phyloP scores from a whole-genome alignment of 2,113 vertebrate species.

The Rhabdornis inornatus region DNA sequence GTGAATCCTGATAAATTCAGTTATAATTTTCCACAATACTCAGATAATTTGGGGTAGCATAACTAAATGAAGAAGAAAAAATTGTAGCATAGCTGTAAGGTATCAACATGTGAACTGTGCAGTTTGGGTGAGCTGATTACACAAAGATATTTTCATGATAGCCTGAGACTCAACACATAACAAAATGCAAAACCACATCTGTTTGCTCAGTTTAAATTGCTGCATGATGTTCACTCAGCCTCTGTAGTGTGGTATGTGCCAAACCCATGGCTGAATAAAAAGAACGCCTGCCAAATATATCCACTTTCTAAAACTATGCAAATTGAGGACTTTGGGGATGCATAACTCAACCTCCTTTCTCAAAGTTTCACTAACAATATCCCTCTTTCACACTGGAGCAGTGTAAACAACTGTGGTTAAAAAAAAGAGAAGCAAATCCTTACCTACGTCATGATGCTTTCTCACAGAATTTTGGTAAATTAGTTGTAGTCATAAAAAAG shows the following conservation, averaged over 20 bases:
- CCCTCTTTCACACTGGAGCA: slow-evolving; percentile 14
- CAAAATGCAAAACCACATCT: slow-evolving; percentile 60
- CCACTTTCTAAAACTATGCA: slow-evolving; percentile 59
- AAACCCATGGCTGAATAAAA: slow-evolving; percentile 51
- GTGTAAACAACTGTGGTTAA: background rate
- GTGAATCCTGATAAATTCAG: background rate
- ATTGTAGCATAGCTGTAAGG: background rate
- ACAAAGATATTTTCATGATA: slow-evolving; percentile 23
- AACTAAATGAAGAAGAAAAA: background rate
- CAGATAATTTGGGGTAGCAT: background rate
- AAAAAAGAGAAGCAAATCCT: background rate
- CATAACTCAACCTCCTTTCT: slow-evolving; percentile 49
- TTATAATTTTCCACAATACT: background rate
- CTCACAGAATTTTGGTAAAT: background rate
- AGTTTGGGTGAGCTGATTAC: slow-evolving; percentile 9
- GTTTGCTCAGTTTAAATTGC: slow-evolving; percentile 59
- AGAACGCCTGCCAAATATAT: slow-evolving; percentile 53
- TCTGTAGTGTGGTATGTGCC: slow-evolving; percentile 51
- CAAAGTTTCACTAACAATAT: slow-evolving; percentile 48
- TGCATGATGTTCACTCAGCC: slow-evolving; percentile 35
- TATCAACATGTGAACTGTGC: background rate
- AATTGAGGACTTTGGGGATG: slow-evolving; percentile 50
- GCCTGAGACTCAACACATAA: slow-evolving; percentile 21
- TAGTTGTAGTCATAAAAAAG: slow-evolving; percentile 14
- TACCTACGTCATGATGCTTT: background rate